A percentile compares a stretch with the other conserved stretches of the same genome.
Evolutionary conservation across 2,113 vertebrate genomes (phyloP).

Genomic region (Accipiter virgatus): DNA sequence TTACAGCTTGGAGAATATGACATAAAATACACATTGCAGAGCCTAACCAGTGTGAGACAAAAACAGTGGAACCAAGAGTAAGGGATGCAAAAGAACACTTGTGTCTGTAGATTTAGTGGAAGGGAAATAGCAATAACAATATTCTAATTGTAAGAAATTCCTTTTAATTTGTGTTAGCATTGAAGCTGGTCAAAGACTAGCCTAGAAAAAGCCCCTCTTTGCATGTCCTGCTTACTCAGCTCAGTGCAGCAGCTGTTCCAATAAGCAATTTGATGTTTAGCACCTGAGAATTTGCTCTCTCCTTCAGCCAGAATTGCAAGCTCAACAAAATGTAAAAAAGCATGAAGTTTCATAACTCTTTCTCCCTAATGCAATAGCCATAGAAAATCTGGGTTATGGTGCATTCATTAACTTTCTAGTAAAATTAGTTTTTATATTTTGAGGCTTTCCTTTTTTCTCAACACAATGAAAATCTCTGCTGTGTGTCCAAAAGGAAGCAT

Average conservation of each 20-base stretch:
- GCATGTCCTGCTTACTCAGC: slow-evolving; percentile 72
- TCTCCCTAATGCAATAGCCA: slow-evolving; percentile 29
- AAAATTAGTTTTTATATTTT: slow-evolving; percentile 41
- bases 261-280: slow-evolving; percentile 72
- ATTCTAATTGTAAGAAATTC: neutral
- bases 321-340: slow-evolving; percentile 72
- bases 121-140: neutral
- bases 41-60: neutral
- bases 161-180: neutral
- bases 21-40: neutral
- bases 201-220: slow-evolving; percentile 24
- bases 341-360: slow-evolving; percentile 61
- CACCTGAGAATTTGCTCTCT: slow-evolving; percentile 73
- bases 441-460: neutral
- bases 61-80: neutral
- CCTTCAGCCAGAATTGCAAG: slow-evolving; percentile 72
- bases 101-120: neutral
- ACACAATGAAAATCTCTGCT: neutral
- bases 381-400: slow-evolving; percentile 52
- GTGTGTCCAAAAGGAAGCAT: neutral
- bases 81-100: neutral
- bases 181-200: slow-evolving; percentile 4
- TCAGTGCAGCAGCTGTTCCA: slow-evolving; percentile 71
- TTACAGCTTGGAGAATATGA: neutral
- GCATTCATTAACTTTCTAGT: slow-evolving; percentile 45